These are phyloP conservation scores for Salarias fasciatus DNA, from an alignment of 2,797 vertebrate species.

Conservation along the genomic window DNA sequence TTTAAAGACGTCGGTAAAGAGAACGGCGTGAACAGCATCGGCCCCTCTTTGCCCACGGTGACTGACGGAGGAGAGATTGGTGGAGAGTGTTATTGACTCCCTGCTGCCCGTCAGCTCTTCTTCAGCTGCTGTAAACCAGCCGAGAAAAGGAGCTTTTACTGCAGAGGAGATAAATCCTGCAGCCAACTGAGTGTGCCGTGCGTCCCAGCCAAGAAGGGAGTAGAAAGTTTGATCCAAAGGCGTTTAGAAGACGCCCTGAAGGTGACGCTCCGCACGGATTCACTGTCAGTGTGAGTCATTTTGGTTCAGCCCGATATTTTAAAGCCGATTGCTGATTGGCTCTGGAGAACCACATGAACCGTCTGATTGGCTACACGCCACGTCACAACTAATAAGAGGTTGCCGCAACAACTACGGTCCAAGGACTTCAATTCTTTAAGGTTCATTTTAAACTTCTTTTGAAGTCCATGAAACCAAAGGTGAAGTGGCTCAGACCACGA, in stretches of 20 bases:
- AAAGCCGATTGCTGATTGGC: no score
- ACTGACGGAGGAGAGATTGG: conserved; percentile 35
- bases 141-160: conserved; percentile 19
- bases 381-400: no score
- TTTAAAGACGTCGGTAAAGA: conserved; percentile 17
- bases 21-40: conserved; percentile 2
- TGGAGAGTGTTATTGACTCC: conserved; percentile 25
- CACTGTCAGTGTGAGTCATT: not conserved
- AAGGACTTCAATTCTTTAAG: no score
- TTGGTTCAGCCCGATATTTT: no score
- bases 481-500: no score
- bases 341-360: no score
- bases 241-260: not conserved
- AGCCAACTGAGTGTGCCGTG: conserved; percentile 2
- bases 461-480: no score
- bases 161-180: conserved; percentile 24
- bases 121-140: conserved; percentile 9
- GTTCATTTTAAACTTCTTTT: no score
- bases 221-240: not conserved
- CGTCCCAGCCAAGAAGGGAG: conserved; percentile 7
- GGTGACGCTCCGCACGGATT: not conserved
- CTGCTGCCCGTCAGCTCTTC: conserved; percentile 13
- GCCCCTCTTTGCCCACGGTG: conserved; percentile 20
- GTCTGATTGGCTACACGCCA: no score
- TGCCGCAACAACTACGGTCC: no score